Base-by-base conservation (phyloP, 2,113 vertebrate species). In the Rhea pennata region DNA sequence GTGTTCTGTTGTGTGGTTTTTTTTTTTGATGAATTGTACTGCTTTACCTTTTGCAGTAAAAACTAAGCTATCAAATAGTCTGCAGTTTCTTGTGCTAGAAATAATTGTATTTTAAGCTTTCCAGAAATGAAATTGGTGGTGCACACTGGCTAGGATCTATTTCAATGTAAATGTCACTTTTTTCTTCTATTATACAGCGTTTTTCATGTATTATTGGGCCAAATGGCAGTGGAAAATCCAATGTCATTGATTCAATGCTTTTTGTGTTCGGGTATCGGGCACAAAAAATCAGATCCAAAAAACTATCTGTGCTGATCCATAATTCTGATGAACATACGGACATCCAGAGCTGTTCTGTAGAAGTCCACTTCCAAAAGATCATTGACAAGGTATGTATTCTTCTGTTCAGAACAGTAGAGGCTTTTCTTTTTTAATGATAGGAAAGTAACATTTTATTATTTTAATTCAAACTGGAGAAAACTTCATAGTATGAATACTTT, bases 261-360 rank as follows among this genome's bases (percentile, higher is more conserved):
- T 99, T 99, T 98, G 99, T 99, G 20, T 99, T 99, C 95, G 99
- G 99, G 65, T 99, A 99, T 91, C 99, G 99, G 97, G 99, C 99
- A 79, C 99, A 99, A 98, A 99, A 99, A 98, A 99, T 99, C 96
- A 97, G 99, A 91, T 99, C 99, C 58, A 99, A 99, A 98, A 99
- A 99, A 65, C 98, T 99, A 44, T 99, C 99, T 1, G 99, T 99
- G 76, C 97, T 99, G 90, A 99, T 99, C 97, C 99, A 99, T 92
- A 99, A 98, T 92, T 99, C 99, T 95, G 99, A 99, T 33, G 84
- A 98, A 70, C 98, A 99, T 94, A 98, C 80, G 62, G 98, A 99
- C 97, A 98, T 99, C 93, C 98, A 98, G 84, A 99, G 99, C 97
- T 99, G 99, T 87, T 98, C 99, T 90, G 99, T 99, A 97, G 99